Evolutionary conservation across 2,888 invertebrate genomes (phyloP), one percentile per base, ranked within the genome.

Genomic region (Athrips mouffetella): DNA sequence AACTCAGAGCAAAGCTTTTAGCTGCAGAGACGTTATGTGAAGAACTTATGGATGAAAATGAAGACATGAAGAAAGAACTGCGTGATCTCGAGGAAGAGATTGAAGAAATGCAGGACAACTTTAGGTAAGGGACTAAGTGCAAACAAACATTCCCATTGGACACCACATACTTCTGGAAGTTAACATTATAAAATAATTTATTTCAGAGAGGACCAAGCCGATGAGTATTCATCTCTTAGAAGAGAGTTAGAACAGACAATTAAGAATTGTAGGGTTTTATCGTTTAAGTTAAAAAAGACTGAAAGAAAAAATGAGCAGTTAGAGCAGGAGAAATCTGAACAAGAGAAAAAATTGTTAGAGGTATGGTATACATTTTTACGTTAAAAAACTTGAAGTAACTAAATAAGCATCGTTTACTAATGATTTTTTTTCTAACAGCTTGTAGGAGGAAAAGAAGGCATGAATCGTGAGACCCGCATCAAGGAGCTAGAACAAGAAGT

Each of bases 91-190:
- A 98, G 73, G 95, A 97, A 57, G 99, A 99, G 87, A 98, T 99
- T 83, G 99, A 99, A 71, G 99, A 99, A 83, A 94, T 99, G 93
- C 98, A 99, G 76, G 99, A 99, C 73, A 96, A 95, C 73, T 97
- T 97, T 78, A 92, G 94, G 90, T 93, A 74, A 11, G 4, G n/a
- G n/a, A n/a, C n/a, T n/a, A n/a, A n/a, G n/a, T n/a, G n/a, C n/a
- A n/a, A n/a, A n/a, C n/a, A n/a, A n/a, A n/a, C n/a, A n/a, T n/a
- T n/a, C n/a, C n/a, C n/a, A n/a, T n/a, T n/a, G n/a, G n/a, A n/a
- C n/a, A n/a, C n/a, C n/a, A n/a, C n/a, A n/a, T 35, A 41, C 15
- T 25, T 27, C n/a, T 27, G 27, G 7, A 10, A 10, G 7, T 2
- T 27, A 5, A 10, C 8, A 7, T 10, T 27, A 39, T 16, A 45